These are phyloP conservation scores for Conchocele bisecta DNA, from an alignment of 2,888 invertebrate genomes.

Conservation along the genomic window DNA sequence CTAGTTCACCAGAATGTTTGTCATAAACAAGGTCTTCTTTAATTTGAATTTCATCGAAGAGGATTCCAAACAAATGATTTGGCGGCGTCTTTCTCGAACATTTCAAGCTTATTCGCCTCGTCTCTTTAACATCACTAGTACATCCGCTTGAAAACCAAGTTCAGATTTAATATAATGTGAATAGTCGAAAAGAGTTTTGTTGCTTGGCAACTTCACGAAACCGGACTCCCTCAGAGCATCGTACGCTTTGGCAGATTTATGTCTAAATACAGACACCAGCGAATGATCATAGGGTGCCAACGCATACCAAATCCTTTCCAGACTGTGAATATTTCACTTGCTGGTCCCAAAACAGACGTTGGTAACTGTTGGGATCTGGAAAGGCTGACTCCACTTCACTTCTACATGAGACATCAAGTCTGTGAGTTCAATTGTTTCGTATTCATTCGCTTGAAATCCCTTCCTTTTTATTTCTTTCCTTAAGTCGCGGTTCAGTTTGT, in stretches of 20 bases:
- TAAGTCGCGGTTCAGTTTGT: too few relatives aligned
- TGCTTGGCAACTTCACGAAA: slow-evolving; percentile 12
- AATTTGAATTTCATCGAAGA: slow-evolving; percentile 48
- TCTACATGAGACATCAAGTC: too few relatives aligned
- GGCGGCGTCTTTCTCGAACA: neutral
- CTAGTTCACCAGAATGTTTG: slow-evolving; percentile 50
- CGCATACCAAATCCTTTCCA: slow-evolving; percentile 24
- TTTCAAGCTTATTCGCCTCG: neutral
- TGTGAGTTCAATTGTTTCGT: too few relatives aligned
- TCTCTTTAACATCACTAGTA: neutral
- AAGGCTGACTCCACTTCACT: neutral
- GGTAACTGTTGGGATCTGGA: neutral
- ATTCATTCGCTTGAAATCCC: too few relatives aligned
- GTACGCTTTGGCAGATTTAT: slow-evolving; percentile 25
- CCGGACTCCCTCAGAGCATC: slow-evolving; percentile 24
- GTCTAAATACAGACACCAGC: slow-evolving; percentile 30
- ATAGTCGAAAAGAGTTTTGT: slow-evolving; percentile 13
- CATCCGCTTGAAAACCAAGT: neutral
- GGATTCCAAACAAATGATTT: slow-evolving; percentile 8
- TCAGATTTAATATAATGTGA: neutral
- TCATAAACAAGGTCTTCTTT: slow-evolving; percentile 53
- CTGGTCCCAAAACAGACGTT: neutral
- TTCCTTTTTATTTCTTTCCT: too few relatives aligned
- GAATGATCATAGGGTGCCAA: slow-evolving; percentile 43
- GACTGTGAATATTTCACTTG: neutral